phyloP scores from a whole-genome alignment of 2,888 invertebrate species.

The Acholoe squamosa region DNA sequence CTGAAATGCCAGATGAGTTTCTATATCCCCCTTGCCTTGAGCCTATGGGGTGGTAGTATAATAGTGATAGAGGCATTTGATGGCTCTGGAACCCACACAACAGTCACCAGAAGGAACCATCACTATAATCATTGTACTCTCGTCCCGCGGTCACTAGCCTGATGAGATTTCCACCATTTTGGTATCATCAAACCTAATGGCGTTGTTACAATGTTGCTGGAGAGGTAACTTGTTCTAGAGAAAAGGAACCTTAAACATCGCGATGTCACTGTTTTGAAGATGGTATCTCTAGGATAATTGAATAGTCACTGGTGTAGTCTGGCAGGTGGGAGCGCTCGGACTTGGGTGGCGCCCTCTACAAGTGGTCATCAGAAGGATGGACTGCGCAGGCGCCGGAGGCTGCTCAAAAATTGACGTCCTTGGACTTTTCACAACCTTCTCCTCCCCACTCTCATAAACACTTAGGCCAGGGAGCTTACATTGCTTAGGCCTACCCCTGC shows the following conservation, averaged over 20 bases:
- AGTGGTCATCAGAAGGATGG: constrained; percentile 1
- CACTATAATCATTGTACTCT: background rate
- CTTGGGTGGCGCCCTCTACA: constrained; percentile 17
- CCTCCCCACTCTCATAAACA: background rate
- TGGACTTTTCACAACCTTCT: background rate
- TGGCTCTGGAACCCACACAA: background rate
- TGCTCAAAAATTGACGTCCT: background rate
- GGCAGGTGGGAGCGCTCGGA: background rate
- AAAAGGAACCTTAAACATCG: too few species aligned
- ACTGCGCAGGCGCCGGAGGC: constrained; percentile 18
- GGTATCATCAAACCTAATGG: background rate
- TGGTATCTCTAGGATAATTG: too few species aligned
- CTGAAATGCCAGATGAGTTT: too few species aligned
- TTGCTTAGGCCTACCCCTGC: too few species aligned
- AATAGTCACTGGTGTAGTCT: too few species aligned
- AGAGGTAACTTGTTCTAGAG: too few species aligned
- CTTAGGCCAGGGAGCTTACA: too few species aligned
- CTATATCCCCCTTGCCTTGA: too few species aligned
- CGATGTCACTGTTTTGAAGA: too few species aligned
- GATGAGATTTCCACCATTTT: background rate
- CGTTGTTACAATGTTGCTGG: too few species aligned
- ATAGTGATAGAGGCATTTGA: too few species aligned
- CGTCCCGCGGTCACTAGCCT: background rate
- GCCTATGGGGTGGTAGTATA: too few species aligned
- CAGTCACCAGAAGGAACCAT: background rate